Conservation (phyloP, 2,797 vertebrate genomes). For the Sitta carolinensis region DNA sequence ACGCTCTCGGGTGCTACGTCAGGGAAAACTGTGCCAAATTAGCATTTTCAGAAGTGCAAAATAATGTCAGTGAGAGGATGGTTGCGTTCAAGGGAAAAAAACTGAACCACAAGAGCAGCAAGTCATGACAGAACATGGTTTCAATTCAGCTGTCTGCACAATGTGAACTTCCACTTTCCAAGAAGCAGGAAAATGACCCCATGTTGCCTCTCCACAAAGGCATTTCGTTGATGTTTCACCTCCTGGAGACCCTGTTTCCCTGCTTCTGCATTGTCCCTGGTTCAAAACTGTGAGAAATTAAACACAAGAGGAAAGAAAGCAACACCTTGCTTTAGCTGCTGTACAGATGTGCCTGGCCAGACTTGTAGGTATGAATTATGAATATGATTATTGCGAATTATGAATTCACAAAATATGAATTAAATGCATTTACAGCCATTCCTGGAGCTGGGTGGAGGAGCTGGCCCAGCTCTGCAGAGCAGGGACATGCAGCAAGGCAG, state of each 20-base stretch:
- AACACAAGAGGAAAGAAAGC: neutral
- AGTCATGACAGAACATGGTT: neutral
- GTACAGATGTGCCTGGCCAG: neutral
- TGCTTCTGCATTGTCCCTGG: neutral
- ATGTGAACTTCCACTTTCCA: conserved; percentile 6
- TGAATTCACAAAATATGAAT: neutral
- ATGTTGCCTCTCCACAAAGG: neutral
- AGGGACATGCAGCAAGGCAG: neutral
- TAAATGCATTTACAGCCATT: neutral
- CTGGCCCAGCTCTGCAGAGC: neutral
- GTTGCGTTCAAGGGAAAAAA: neutral
- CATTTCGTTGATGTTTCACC: neutral
- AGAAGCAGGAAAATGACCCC: neutral
- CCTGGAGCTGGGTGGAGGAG: neutral
- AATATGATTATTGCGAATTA: too few species aligned
- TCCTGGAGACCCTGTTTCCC: neutral
- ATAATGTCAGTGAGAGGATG: neutral
- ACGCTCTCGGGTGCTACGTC: neutral
- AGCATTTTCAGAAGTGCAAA: neutral
- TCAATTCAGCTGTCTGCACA: neutral
- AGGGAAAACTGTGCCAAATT: neutral
- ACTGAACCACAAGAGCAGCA: neutral
- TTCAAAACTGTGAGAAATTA: neutral
- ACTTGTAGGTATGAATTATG: too few species aligned
- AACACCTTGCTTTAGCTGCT: neutral